Evolutionary conservation across 2,888 invertebrate species (phyloP).

Genomic region (Eupithecia vulgata): DNA sequence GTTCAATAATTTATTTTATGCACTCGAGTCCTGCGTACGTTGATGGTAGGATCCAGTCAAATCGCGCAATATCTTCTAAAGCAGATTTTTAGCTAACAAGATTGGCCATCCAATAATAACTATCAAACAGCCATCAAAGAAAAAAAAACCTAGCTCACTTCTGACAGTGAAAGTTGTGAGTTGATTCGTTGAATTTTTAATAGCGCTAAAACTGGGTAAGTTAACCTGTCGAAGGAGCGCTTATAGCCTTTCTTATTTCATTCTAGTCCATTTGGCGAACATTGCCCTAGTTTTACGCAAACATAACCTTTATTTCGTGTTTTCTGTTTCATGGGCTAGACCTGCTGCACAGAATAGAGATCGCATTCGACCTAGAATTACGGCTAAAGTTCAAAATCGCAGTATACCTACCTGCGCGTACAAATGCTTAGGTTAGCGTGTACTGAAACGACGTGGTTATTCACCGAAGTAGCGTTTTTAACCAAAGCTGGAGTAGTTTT

Average conservation of each 20-base stretch:
- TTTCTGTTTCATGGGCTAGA: slow-evolving; percentile 31
- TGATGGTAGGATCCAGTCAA: neutral
- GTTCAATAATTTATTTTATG: slow-evolving; percentile 54
- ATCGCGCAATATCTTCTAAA: neutral
- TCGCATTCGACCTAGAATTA: slow-evolving; percentile 28
- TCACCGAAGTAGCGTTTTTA: slow-evolving; percentile 29
- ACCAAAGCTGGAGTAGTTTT: slow-evolving; percentile 31
- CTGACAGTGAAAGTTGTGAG: slow-evolving; percentile 79
- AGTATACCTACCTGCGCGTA: slow-evolving; percentile 13
- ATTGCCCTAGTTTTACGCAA: slow-evolving; percentile 65
- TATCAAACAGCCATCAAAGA: slow-evolving; percentile 49
- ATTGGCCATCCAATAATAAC: neutral
- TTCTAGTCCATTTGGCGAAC: slow-evolving; percentile 72
- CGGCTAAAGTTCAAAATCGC: slow-evolving; percentile 14
- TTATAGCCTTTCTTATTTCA: slow-evolving; percentile 77
- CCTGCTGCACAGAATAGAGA: slow-evolving; percentile 8
- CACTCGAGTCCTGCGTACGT: slow-evolving; percentile 35
- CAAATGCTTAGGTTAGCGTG: slow-evolving; percentile 18
- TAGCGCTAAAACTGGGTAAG: slow-evolving; percentile 78
- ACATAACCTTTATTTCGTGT: slow-evolving; percentile 51
- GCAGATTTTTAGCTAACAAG: neutral
- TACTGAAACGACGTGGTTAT: slow-evolving; percentile 12
- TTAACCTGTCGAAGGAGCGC: slow-evolving; percentile 71
- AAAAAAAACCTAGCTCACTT: slow-evolving; percentile 56
- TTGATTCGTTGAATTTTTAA: slow-evolving; percentile 80